phyloP scores from a whole-genome alignment of 2,113 vertebrate genomes.

The Sinocyclocheilus rhinocerous region DNA sequence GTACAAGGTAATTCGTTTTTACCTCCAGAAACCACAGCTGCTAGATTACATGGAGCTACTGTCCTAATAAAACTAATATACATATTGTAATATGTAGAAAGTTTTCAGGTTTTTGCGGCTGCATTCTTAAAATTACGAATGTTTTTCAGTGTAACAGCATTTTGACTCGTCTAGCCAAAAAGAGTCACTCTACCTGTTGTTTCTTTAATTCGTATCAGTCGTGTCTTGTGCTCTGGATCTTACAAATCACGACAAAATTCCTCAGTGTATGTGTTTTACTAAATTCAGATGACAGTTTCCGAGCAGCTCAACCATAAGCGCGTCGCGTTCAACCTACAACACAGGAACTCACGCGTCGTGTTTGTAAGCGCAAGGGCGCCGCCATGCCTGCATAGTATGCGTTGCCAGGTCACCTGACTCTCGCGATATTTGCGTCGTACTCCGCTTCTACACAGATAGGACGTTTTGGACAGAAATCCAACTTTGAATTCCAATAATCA shows the following conservation, averaged over 20 bases:
- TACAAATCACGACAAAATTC: neutral
- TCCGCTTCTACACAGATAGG: neutral
- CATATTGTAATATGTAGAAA: neutral
- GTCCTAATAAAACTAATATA: neutral
- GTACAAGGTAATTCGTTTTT: neutral
- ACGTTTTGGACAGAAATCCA: too few species aligned
- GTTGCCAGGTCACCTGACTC: constrained; percentile 27
- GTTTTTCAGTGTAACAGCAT: neutral
- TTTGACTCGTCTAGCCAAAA: neutral
- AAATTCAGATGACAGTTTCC: too few species aligned
- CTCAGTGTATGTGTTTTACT: neutral
- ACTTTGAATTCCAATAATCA: neutral
- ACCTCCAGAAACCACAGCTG: neutral
- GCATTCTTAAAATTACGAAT: neutral
- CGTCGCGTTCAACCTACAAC: constrained; percentile 51
- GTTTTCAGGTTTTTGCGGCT: neutral
- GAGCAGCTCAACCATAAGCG: neutral
- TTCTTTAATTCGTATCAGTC: neutral
- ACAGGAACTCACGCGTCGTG: constrained; percentile 48
- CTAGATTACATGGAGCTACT: neutral
- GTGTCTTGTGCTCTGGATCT: neutral
- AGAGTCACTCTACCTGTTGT: constrained; percentile 30
- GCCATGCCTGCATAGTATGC: constrained; percentile 61
- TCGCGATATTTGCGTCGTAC: constrained; percentile 56
- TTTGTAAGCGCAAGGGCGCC: constrained; percentile 62